A percentile compares a stretch with the other conserved stretches of the same genome.
Evolutionary conservation across 2,888 invertebrate species (phyloP).

Genomic region (Sialis lutaria): DNA sequence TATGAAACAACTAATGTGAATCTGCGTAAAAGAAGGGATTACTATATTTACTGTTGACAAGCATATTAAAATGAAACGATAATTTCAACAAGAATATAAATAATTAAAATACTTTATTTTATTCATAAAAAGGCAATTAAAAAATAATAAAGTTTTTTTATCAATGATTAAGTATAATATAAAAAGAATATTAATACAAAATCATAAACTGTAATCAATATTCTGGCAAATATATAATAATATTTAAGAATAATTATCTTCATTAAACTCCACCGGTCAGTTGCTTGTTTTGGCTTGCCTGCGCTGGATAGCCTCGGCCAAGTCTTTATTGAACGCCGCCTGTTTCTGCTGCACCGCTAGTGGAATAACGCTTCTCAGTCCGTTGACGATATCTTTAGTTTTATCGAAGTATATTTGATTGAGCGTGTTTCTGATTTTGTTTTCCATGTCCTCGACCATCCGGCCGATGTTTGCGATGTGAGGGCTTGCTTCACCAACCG

Average conservation of each 20-base stretch:
- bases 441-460: slow-evolving; percentile 99
- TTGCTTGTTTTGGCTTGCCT: slow-evolving; percentile 50
- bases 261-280: slow-evolving; percentile 13
- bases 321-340: slow-evolving; percentile 68
- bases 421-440: slow-evolving; percentile 93
- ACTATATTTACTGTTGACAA: no score
- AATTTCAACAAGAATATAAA: no score
- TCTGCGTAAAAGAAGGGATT: no score
- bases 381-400: slow-evolving; percentile 95
- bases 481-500: slow-evolving; percentile 82
- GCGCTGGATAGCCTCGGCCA: slow-evolving; percentile 67
- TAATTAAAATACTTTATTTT: neutral
- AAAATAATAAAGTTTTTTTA: neutral
- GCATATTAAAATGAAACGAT: no score
- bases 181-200: no score
- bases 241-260: neutral
- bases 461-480: slow-evolving; percentile 98
- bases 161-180: no score
- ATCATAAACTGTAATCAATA: no score
- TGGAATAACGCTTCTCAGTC: slow-evolving; percentile 67
- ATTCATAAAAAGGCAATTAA: neutral
- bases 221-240: no score
- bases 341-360: slow-evolving; percentile 71
- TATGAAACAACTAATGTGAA: no score
- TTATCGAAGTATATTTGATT: slow-evolving; percentile 99